Evolutionary conservation across 2,888 invertebrate genomes (phyloP), one percentile per base, ranked within the genome.

Genomic region (Hydriomena furcata): DNA sequence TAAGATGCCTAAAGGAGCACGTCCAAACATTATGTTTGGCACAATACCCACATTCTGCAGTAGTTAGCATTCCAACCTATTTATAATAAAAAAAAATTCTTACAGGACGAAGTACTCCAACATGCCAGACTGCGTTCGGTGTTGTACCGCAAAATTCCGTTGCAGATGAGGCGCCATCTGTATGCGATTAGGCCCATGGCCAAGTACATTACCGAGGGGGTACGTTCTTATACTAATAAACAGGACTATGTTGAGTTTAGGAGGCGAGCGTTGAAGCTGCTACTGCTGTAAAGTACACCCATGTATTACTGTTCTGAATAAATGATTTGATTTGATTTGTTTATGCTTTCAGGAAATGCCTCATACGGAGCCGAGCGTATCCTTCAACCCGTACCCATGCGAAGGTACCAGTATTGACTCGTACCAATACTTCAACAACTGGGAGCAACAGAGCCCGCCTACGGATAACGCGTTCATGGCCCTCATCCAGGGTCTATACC

Each of bases 81-180:
- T n/a, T n/a, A n/a, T n/a, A n/a, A n/a, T n/a, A n/a, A n/a, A n/a
- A n/a, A n/a, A n/a, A n/a, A 11, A 5, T 30, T 2, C 37, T 56
- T 52, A 17, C 63, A 79, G 79, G 45, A 36, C 1, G 45, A 41
- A 0, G 58, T 63, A 0, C 34, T 44, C 1, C 11, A 45, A 1
- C 24, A 53, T 35, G 53, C 42, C 0, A 45, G 31, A 1, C 48
- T 63, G 20, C 66, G 76, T 1, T 25, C 56, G 12, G 28, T 38
- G 0, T 10, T 79, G 25, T 79, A 70, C 62, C 61, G 54, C 3
- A 55, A 41, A 1, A 65, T 66, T 60, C 82, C 80, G 0, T 36
- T 49, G 0, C 66, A 81, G 41, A 60, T 83, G 1, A 28, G 63
- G 1, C 76, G 84, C 0, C 83, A 85, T 37, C 41, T 84, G 1